Percentiles rank a stretch among this genome's conserved stretches.
Conservation (phyloP, 2,113 vertebrate species). For the Paracanthobrama guichenoti region DNA sequence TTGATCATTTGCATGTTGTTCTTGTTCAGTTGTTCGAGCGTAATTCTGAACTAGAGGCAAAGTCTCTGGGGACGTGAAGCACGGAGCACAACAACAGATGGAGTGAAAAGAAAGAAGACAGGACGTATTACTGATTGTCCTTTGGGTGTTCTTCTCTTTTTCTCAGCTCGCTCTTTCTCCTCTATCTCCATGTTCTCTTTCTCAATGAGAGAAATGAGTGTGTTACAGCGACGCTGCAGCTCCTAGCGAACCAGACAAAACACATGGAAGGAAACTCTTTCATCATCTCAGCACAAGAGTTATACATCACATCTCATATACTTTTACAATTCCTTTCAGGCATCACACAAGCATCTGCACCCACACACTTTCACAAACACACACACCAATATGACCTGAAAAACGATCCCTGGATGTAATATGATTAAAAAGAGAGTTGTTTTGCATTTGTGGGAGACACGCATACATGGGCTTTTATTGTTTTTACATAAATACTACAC, state of each 20-base stretch:
- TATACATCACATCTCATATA: not conserved
- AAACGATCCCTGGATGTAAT: not conserved
- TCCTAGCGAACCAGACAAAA: constrained; percentile 71
- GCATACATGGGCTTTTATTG: not conserved
- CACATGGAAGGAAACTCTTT: constrained; percentile 22
- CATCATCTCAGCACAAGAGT: constrained; percentile 15
- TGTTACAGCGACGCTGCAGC: constrained; percentile 89
- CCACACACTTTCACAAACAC: constrained; percentile 1
- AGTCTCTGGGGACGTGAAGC: not conserved
- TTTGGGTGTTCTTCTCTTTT: constrained; percentile 86
- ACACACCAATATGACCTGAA: not conserved
- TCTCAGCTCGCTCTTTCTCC: constrained; percentile 88
- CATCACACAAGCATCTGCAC: constrained; percentile 17
- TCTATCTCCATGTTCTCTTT: constrained; percentile 92
- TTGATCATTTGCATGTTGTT: constrained; percentile 38
- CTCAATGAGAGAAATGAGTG: constrained; percentile 88
- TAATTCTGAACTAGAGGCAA: constrained; percentile 22
- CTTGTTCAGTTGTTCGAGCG: constrained; percentile 37
- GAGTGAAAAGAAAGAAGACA: constrained; percentile 23
- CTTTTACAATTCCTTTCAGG: constrained; percentile 18
- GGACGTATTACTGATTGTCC: constrained; percentile 63
- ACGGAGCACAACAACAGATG: constrained; percentile 37
- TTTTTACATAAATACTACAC: not conserved
- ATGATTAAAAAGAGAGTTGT: not conserved
- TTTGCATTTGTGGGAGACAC: constrained; percentile 1